A percentile compares a stretch with the other conserved stretches of the same genome.
phyloP scores from a whole-genome alignment of 2,888 invertebrate species.

The Pheosia tremula region DNA sequence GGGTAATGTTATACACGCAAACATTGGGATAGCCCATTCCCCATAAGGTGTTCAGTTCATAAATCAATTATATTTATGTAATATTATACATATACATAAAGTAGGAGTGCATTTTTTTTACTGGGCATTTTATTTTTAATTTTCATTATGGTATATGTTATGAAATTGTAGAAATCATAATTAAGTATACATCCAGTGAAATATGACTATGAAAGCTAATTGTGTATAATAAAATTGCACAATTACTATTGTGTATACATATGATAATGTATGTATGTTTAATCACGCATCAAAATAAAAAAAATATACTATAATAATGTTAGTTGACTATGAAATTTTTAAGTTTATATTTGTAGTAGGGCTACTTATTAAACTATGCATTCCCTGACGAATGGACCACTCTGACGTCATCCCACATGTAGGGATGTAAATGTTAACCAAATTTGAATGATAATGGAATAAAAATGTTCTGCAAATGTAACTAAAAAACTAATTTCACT shows the following conservation, averaged over 20 bases:
- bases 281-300: background rate
- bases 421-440: background rate
- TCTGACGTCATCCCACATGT: background rate
- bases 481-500: too few relatives aligned
- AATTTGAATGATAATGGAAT: background rate
- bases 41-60: too few relatives aligned
- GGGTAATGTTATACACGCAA: too few relatives aligned
- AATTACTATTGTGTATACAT: too few relatives aligned
- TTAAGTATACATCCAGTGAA: background rate
- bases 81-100: too few relatives aligned
- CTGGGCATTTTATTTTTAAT: too few relatives aligned
- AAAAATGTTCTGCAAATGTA: background rate
- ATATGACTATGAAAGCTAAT: too few relatives aligned
- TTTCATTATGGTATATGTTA: too few relatives aligned
- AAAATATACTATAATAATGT: background rate
- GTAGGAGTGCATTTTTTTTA: too few relatives aligned
- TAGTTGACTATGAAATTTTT: background rate
- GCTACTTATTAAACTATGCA: background rate
- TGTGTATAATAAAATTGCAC: too few relatives aligned
- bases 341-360: background rate
- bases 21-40: too few relatives aligned
- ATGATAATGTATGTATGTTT: background rate
- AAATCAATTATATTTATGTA: too few relatives aligned
- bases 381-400: background rate
- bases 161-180: background rate